A percentile compares a stretch with the other conserved stretches of the same genome.
Conservation (phyloP, 2,888 invertebrate genomes). For the Cabera pusaria region DNA sequence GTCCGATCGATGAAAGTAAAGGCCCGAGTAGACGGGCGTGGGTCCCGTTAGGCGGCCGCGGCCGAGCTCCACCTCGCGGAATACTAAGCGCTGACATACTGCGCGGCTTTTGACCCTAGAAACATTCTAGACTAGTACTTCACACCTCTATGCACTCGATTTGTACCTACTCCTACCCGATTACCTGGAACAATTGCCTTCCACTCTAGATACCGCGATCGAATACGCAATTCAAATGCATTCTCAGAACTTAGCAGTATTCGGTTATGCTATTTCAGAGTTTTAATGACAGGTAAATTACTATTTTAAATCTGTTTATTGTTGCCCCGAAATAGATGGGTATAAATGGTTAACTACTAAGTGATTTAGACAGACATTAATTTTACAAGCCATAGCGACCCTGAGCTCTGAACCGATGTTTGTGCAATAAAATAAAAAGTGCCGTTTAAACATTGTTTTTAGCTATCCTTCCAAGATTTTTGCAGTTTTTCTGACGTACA, state of each 20-base stretch:
- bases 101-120: constrained; percentile 82
- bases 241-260: constrained; percentile 24
- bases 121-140: constrained; percentile 80
- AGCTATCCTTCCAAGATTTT: constrained; percentile 46
- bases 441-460: constrained; percentile 31
- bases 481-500: constrained; percentile 48
- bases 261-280: constrained; percentile 4
- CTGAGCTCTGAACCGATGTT: constrained; percentile 17
- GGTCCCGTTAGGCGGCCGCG: constrained; percentile 79
- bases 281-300: constrained; percentile 3
- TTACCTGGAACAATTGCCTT: constrained; percentile 32
- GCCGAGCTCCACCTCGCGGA: constrained; percentile 72
- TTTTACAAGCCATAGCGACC: constrained; percentile 25
- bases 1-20: constrained; percentile 82
- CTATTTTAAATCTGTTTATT: constrained; percentile 6
- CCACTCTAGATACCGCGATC: constrained; percentile 14
- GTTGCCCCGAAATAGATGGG: constrained; percentile 2
- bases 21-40: constrained; percentile 70
- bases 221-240: constrained; percentile 18
- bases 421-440: constrained; percentile 26
- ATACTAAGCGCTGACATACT: constrained; percentile 83
- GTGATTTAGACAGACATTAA: constrained; percentile 12
- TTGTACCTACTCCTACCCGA: constrained; percentile 43
- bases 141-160: constrained; percentile 65
- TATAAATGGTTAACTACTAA: constrained; percentile 3